Evolutionary conservation across 1,140 invertebrate genomes (phyloP), one percentile per base, ranked within the genome.

Genomic region (Diplogasteroides magnus): DNA sequence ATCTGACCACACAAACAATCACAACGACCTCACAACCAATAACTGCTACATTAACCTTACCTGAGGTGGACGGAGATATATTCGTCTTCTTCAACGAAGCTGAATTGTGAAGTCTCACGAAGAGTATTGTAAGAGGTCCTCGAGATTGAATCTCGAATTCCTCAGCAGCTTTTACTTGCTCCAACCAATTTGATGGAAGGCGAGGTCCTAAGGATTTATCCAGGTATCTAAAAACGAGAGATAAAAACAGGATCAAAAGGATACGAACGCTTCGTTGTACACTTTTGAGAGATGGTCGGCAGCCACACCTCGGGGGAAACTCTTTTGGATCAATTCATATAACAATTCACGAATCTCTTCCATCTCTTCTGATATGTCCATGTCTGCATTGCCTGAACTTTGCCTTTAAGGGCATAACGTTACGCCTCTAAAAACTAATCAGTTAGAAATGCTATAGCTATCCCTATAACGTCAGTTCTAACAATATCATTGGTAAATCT

Each of bases 351-450:
- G 67, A 23, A 75, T 68, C 28, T 75, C 74, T 58, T 75, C 74
- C 74, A 75, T 75, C 31, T 75, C 74, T 48, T 75, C 74, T 1
- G 69, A 72, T 1, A 73, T 63, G 61, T 75, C 74, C 69, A 75
- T 71, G 32, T 74, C 66, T 1, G 70, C 32, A 25, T 71, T 31
- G 13, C 32, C 64, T 74, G 67, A 61, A 65, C 31, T 64, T 37
- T 19, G 48, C 31, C 48, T 64, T 64, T 3, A 19, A 56, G 55
- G 55, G 48, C 1, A 19, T 37, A 62, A 61, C 61, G 56, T 61
- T 61, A 61, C n/a, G 2, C 3, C 1, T 64, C 55, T 48, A 2
- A 23, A 48, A 65, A 15, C 26, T 1, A n/a, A n/a, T 63, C 6
- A 31, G 14, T n/a, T 19, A 15, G 25, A 61, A 61, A 25, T 15